These are phyloP conservation scores for Nanger granti DNA, from an alignment of 2,113 vertebrate genomes.

Conservation along the genomic window DNA sequence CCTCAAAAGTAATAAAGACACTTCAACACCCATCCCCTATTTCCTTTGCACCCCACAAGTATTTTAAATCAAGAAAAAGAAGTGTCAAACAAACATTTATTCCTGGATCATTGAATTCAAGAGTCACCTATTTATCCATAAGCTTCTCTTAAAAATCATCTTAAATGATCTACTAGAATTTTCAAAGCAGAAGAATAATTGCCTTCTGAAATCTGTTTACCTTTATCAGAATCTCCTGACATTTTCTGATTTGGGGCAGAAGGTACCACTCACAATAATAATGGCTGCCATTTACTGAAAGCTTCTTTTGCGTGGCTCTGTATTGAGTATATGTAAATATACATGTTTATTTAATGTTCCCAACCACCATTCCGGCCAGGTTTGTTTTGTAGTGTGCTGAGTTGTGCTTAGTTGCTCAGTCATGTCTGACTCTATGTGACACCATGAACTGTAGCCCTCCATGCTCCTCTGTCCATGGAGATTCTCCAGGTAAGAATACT, in stretches of 20 bases:
- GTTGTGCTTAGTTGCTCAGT: not conserved
- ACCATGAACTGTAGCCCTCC: not conserved
- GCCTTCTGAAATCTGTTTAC: not conserved
- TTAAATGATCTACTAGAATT: not conserved
- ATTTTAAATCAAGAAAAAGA: not conserved
- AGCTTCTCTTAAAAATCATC: not conserved
- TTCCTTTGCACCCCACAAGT: not conserved
- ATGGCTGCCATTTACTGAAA: not conserved
- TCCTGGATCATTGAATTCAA: not conserved
- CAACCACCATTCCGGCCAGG: not conserved
- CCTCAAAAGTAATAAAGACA: not conserved
- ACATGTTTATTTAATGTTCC: not conserved
- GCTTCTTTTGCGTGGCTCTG: not conserved
- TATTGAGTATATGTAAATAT: not conserved
- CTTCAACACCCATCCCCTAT: not conserved
- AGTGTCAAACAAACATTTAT: not conserved
- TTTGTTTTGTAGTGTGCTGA: not conserved
- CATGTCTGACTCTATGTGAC: not conserved
- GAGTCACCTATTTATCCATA: not conserved
- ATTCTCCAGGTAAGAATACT: not conserved
- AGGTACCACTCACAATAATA: not conserved
- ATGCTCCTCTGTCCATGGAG: accelerated
- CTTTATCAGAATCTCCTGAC: not conserved
- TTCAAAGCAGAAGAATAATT: not conserved
- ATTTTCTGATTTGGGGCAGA: not conserved